A percentile compares a stretch with the other conserved stretches of the same genome.
Conservation (phyloP, 2,888 invertebrate genomes). For the Pseudolycoriella hygida region DNA sequence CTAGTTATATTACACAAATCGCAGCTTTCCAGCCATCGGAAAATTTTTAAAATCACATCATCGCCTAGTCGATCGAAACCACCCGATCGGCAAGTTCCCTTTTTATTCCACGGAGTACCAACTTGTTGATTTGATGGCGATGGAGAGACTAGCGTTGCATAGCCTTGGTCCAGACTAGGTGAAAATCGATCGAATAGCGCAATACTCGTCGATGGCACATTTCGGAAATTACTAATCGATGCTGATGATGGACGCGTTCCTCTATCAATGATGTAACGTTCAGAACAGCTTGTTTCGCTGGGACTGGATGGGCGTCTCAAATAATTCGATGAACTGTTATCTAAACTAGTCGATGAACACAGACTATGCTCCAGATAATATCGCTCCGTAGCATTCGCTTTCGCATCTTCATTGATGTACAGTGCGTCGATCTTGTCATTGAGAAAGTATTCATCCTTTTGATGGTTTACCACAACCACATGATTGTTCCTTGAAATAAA, state of each 20-base stretch:
- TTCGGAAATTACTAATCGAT: slow-evolving; percentile 2
- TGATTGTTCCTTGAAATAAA: background rate
- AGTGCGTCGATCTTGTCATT: slow-evolving; percentile 28
- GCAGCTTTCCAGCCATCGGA: slow-evolving; percentile 49
- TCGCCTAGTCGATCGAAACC: slow-evolving; percentile 46
- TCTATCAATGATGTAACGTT: slow-evolving; percentile 25
- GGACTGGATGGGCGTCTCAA: slow-evolving; percentile 24
- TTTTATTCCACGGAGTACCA: slow-evolving; percentile 26
- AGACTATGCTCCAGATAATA: slow-evolving; percentile 24
- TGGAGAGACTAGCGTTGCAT: slow-evolving; percentile 54
- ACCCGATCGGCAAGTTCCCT: slow-evolving; percentile 23
- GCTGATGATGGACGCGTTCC: slow-evolving; percentile 15
- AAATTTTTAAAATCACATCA: slow-evolving; percentile 47
- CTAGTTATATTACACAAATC: slow-evolving; percentile 57
- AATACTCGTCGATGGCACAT: slow-evolving; percentile 10
- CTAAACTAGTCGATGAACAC: background rate
- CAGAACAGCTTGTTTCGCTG: slow-evolving; percentile 29
- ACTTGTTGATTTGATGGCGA: slow-evolving; percentile 27
- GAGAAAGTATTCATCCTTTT: slow-evolving; percentile 21
- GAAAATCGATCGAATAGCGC: slow-evolving; percentile 33
- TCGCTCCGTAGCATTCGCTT: slow-evolving; percentile 22
- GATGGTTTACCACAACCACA: slow-evolving; percentile 4
- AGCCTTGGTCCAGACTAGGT: slow-evolving; percentile 62
- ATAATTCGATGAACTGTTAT: background rate
- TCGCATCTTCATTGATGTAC: slow-evolving; percentile 24